These are phyloP conservation scores for Theristus sp. DNA, from an alignment of 2,888 invertebrate genomes.

Conservation along the genomic window DNA sequence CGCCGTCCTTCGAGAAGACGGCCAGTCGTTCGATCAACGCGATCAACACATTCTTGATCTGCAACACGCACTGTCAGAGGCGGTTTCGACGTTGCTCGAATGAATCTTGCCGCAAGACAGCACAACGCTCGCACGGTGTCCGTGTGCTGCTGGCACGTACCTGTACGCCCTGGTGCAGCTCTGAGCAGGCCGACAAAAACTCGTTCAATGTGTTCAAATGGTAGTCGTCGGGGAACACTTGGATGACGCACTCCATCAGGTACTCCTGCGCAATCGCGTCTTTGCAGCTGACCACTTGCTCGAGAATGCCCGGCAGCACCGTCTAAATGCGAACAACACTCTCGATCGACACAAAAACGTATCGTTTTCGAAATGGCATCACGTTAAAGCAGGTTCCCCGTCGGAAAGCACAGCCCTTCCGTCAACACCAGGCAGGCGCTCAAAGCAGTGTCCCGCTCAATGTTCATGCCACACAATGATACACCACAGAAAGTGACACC, in stretches of 20 bases:
- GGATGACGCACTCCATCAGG: conserved; percentile 96
- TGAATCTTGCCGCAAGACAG: too few relatives aligned
- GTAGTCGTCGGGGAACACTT: conserved; percentile 97
- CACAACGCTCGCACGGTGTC: too few relatives aligned
- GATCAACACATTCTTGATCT: conserved; percentile 81
- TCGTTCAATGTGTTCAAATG: conserved; percentile 84
- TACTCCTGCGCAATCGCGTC: conserved; percentile 98
- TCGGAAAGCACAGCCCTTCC: too few relatives aligned
- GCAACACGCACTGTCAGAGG: too few relatives aligned
- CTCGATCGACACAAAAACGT: background rate
- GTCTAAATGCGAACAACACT: conserved; percentile 33
- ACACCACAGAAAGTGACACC: background rate
- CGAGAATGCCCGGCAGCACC: conserved; percentile 83
- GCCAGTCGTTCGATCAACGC: conserved; percentile 59
- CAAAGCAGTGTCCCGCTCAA: background rate
- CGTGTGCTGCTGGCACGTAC: too few relatives aligned
- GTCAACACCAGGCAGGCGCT: background rate
- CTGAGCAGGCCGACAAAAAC: conserved; percentile 88
- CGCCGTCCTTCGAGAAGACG: conserved; percentile 16
- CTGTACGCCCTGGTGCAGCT: conserved; percentile 81
- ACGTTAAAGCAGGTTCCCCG: too few relatives aligned
- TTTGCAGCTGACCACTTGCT: conserved; percentile 87
- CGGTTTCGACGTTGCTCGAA: too few relatives aligned
- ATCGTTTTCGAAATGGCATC: too few relatives aligned
- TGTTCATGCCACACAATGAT: background rate